Conservation (phyloP, 2,113 vertebrate genomes). For the Myotis lucifugus region DNA sequence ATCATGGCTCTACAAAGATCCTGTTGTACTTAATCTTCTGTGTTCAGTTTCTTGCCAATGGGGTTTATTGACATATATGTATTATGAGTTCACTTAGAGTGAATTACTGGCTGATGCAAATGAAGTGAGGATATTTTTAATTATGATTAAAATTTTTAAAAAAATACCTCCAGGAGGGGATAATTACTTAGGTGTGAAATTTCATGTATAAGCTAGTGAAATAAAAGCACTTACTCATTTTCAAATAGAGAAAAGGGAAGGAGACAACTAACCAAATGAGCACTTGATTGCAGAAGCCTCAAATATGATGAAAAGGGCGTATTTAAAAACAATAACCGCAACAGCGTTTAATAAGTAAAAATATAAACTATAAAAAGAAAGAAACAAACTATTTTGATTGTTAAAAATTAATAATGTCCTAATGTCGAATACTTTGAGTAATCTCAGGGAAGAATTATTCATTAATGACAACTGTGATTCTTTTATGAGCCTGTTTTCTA, state of each 20-base stretch:
- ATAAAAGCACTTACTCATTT: neutral
- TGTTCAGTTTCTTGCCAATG: neutral
- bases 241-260: conserved; percentile 11
- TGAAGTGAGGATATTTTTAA: conserved; percentile 45
- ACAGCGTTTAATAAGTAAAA: neutral
- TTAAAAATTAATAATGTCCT: neutral
- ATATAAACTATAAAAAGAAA: neutral
- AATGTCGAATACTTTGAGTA: neutral
- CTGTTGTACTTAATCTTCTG: neutral
- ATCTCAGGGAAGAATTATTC: conserved; percentile 19
- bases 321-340: neutral
- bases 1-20: neutral
- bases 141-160: conserved; percentile 5
- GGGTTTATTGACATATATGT: neutral
- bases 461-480: neutral
- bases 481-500: conserved; percentile 24
- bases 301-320: neutral
- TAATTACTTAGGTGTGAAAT: conserved; percentile 12
- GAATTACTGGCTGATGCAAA: conserved; percentile 1
- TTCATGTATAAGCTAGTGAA: neutral
- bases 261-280: neutral
- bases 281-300: neutral
- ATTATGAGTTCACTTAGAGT: neutral
- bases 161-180: neutral
- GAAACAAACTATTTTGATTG: neutral